phyloP scores from a whole-genome alignment of 2,113 vertebrate genomes.

The Channa maculata region DNA sequence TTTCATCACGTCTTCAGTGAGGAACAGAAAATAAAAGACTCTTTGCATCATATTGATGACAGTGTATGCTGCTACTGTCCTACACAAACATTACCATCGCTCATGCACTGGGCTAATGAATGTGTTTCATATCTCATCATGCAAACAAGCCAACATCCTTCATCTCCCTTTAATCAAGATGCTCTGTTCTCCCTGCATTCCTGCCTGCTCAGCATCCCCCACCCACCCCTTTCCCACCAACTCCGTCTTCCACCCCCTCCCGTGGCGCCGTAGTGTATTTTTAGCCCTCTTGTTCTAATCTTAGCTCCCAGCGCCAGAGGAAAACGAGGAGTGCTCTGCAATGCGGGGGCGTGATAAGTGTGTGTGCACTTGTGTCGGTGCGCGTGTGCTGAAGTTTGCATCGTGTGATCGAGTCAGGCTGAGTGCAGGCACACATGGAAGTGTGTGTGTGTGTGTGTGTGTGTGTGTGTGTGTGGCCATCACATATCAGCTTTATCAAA shows the following conservation, averaged over 20 bases:
- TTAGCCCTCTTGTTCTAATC: constrained; percentile 75
- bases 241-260: neutral
- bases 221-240: neutral
- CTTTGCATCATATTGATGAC: too few species aligned
- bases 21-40: too few species aligned
- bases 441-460: constrained; percentile 3
- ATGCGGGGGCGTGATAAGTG: constrained; percentile 63
- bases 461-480: neutral
- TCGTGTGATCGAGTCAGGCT: constrained; percentile 1
- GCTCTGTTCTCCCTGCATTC: constrained; percentile 17
- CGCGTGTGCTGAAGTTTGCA: constrained; percentile 14
- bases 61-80: too few species aligned
- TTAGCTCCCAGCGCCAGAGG: constrained; percentile 63
- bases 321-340: constrained; percentile 46
- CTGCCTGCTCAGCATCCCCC: constrained; percentile 51
- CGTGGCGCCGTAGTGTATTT: constrained; percentile 68
- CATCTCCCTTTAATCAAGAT: constrained; percentile 38
- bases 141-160: constrained; percentile 44
- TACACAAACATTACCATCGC: too few species aligned
- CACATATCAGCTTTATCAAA: too few species aligned
- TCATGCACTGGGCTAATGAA: constrained; percentile 23
- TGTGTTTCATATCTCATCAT: constrained; percentile 34
- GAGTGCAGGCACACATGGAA: neutral
- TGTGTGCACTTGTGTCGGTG: constrained; percentile 38
- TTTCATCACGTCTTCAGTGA: too few species aligned